phyloP scores from a whole-genome alignment of 2,797 vertebrate genomes.

The Clamator glandarius region DNA sequence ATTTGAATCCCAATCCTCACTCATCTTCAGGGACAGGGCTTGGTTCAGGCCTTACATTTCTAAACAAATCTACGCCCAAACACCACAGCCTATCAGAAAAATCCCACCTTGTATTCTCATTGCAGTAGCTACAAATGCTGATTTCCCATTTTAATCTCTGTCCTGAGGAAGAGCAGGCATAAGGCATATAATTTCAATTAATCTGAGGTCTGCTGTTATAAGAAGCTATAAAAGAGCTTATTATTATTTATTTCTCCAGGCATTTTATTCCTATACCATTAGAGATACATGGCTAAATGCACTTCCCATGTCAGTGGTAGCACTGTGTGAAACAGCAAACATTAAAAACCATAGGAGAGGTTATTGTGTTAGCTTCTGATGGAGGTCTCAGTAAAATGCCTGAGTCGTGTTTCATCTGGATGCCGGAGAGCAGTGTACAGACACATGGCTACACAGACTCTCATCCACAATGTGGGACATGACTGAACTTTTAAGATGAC shows the following conservation, averaged over 20 bases:
- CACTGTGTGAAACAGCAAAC: slow-evolving; percentile 13
- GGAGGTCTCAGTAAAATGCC: not conserved
- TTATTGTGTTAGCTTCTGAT: not conserved
- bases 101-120: not conserved
- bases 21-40: not conserved
- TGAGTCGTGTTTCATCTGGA: not conserved
- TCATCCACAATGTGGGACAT: fast-evolving
- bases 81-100: not conserved
- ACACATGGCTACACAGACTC: fast-evolving
- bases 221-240: slow-evolving; percentile 17
- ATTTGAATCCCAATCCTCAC: not conserved
- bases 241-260: slow-evolving; percentile 59
- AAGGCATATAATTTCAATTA: slow-evolving; percentile 53
- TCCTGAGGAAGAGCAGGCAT: slow-evolving; percentile 8
- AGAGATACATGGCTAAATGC: not conserved
- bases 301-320: not conserved
- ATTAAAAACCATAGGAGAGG: slow-evolving; percentile 27
- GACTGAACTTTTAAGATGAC: not conserved
- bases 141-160: slow-evolving; percentile 33
- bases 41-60: not conserved
- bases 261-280: slow-evolving; percentile 11
- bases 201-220: slow-evolving; percentile 40
- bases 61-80: not conserved
- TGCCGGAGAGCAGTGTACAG: not conserved
- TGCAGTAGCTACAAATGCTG: not conserved